phyloP scores from a whole-genome alignment of 1,140 invertebrate genomes.

The Pygmarrhopalites habei region DNA sequence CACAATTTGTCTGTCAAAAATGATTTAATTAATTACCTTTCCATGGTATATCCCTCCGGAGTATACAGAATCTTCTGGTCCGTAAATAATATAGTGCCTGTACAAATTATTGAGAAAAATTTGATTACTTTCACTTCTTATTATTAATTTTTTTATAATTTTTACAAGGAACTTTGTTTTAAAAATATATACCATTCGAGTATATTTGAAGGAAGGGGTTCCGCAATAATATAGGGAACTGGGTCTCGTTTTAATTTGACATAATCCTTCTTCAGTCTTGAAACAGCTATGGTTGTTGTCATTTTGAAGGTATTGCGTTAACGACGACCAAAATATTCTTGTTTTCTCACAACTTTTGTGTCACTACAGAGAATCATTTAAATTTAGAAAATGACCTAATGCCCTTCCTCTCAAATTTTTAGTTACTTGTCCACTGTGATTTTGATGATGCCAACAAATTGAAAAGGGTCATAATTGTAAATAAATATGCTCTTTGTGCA shows the following conservation, averaged over 20 bases:
- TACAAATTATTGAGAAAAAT: conserved; percentile 40
- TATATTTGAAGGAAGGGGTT: conserved; percentile 53
- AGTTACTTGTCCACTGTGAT: too few relatives aligned
- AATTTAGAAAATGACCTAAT: neutral
- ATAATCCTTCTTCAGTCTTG: conserved; percentile 51
- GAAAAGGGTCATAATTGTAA: too few relatives aligned
- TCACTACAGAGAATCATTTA: too few relatives aligned
- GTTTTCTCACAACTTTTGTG: too few relatives aligned
- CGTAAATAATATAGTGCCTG: conserved; percentile 55
- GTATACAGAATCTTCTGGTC: conserved; percentile 55
- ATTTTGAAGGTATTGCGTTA: neutral
- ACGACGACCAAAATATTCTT: too few relatives aligned
- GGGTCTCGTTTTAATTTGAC: conserved; percentile 54
- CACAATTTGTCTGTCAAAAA: too few relatives aligned
- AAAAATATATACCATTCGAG: conserved; percentile 49
- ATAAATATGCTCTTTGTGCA: too few relatives aligned
- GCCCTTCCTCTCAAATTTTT: neutral
- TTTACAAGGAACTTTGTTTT: neutral
- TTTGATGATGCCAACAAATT: too few relatives aligned
- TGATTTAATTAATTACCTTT: too few relatives aligned
- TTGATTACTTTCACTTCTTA: neutral
- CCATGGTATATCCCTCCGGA: conserved; percentile 53
- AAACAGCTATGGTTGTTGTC: neutral
- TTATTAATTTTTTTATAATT: neutral
- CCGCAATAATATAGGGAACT: conserved; percentile 53